phyloP scores from a whole-genome alignment of 2,888 invertebrate species.

The Sclerodermus sp. region DNA sequence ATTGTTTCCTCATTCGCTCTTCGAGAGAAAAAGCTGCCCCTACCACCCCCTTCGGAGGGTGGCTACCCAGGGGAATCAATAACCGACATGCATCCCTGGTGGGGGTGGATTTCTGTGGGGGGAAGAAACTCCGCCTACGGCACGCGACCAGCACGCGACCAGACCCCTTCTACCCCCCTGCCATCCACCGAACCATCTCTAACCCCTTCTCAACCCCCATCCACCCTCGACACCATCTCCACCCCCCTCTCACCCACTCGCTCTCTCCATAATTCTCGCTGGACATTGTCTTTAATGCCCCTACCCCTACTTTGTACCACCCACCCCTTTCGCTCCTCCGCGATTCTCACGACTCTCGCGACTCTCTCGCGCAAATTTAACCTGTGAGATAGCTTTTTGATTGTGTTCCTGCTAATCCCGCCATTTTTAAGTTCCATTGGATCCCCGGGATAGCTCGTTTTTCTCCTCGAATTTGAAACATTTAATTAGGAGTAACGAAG shows the following conservation, averaged over 20 bases:
- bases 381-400: no score
- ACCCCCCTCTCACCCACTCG: slow-evolving; percentile 14
- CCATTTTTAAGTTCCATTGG: slow-evolving; percentile 21
- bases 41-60: slow-evolving; percentile 24
- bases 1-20: slow-evolving; percentile 3
- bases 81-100: slow-evolving; percentile 48
- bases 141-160: slow-evolving; percentile 52
- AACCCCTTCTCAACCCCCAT: slow-evolving; percentile 10
- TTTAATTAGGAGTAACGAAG: no score
- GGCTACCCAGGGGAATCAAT: slow-evolving; percentile 56
- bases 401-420: not conserved
- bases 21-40: not conserved
- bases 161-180: slow-evolving; percentile 9
- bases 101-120: slow-evolving; percentile 25
- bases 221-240: slow-evolving; percentile 24
- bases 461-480: not conserved
- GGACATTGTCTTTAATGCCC: slow-evolving; percentile 19
- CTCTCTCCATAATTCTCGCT: slow-evolving; percentile 9
- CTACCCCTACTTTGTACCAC: not conserved
- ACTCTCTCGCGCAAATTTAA: slow-evolving; percentile 3
- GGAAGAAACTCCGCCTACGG: slow-evolving; percentile 51
- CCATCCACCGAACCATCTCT: not conserved
- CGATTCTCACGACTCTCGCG: not conserved
- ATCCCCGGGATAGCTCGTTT: not conserved
- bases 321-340: slow-evolving; percentile 5